Evolutionary conservation across 2,797 vertebrate species (phyloP).

Genomic region (Decapterus maruadsi): DNA sequence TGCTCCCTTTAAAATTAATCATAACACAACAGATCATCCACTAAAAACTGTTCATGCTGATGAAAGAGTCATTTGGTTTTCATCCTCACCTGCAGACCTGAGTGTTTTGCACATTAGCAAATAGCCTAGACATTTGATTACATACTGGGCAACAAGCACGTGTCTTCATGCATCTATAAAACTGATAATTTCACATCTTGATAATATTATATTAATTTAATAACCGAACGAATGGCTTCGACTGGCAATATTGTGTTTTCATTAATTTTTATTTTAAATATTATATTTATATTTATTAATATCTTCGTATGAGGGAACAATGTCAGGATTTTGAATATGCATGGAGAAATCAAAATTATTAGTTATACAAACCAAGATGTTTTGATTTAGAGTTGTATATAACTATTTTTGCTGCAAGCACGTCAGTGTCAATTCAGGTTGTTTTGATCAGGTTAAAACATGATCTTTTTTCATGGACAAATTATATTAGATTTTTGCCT

Average conservation of each 20-base stretch:
- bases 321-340: neutral
- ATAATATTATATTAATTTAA: neutral
- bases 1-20: neutral
- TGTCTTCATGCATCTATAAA: neutral
- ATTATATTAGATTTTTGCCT: neutral
- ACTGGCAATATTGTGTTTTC: neutral
- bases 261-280: neutral
- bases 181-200: neutral
- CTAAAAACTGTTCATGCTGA: neutral
- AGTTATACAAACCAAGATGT: neutral
- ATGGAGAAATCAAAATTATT: neutral
- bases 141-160: neutral
- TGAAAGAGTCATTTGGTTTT: neutral
- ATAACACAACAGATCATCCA: neutral
- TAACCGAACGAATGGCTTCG: neutral
- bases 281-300: too few relatives aligned
- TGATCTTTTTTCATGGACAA: neutral
- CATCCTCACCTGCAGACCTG: neutral
- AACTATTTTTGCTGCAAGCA: neutral
- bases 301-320: neutral
- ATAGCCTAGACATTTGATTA: neutral
- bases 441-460: constrained; percentile 9
- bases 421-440: neutral
- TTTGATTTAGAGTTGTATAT: neutral
- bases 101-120: neutral